Conservation (phyloP, 2,888 invertebrate species). For the Caenorhabditis angaria region DNA sequence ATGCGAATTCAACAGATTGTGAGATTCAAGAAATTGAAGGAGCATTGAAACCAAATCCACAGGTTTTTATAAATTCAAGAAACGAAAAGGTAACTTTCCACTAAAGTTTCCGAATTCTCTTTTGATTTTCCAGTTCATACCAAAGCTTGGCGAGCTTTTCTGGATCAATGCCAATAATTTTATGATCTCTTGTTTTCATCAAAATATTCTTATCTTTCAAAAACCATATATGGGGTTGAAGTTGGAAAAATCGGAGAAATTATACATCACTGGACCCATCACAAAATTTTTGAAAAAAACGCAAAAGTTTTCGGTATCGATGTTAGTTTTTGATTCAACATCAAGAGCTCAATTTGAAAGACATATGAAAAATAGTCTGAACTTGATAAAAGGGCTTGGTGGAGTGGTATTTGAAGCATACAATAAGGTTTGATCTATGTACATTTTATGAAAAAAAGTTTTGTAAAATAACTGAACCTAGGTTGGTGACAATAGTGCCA, state of each 20-base stretch:
- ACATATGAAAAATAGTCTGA: conserved; percentile 34
- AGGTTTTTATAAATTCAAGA: conserved; percentile 9
- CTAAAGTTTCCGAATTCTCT: neutral
- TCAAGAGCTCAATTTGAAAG: conserved; percentile 44
- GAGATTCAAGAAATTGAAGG: conserved; percentile 35
- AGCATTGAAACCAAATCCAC: conserved; percentile 29
- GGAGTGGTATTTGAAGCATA: conserved; percentile 45
- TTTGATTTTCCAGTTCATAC: conserved; percentile 25
- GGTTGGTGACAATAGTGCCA: conserved; percentile 54
- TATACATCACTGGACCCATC: conserved; percentile 27
- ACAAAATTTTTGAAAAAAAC: neutral
- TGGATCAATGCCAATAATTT: conserved; percentile 50
- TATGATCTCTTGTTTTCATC: conserved; percentile 35
- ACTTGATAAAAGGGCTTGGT: conserved; percentile 37
- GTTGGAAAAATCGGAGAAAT: conserved; percentile 8
- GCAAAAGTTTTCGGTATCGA: conserved; percentile 15
- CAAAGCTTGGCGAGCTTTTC: conserved; percentile 23
- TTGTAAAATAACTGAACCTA: too few relatives aligned
- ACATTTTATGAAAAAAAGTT: too few relatives aligned
- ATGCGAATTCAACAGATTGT: conserved; percentile 23
- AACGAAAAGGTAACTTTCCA: neutral
- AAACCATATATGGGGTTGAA: conserved; percentile 50
- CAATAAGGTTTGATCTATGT: conserved; percentile 43
- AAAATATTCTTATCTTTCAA: conserved; percentile 25
- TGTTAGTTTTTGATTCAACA: conserved; percentile 43